A percentile compares a stretch with the other conserved stretches of the same genome.
These are phyloP conservation scores for Aradus depressus DNA, from an alignment of 2,888 invertebrate genomes.

Conservation along the genomic window DNA sequence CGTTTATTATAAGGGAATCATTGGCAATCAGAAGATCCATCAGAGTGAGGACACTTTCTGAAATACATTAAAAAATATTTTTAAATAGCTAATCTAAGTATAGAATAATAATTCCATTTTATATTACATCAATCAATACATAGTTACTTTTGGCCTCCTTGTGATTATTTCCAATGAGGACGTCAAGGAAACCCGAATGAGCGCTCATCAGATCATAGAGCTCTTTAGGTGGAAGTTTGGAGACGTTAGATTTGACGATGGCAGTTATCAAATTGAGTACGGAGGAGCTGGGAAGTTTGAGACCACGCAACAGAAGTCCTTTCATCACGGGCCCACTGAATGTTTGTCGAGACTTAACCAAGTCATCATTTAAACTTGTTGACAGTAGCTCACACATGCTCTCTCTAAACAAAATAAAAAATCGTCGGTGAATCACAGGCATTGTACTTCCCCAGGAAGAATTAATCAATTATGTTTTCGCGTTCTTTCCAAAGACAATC, in stretches of 20 bases:
- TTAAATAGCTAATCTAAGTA: not conserved
- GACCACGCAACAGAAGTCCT: slow-evolving; percentile 2
- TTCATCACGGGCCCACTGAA: too few species aligned
- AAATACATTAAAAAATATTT: slow-evolving; percentile 28
- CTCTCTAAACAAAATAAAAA: too few species aligned
- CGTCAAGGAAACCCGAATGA: slow-evolving; percentile 64
- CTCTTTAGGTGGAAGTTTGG: slow-evolving; percentile 31
- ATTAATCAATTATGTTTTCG: too few species aligned
- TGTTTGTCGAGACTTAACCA: too few species aligned
- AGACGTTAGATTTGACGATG: not conserved
- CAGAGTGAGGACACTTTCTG: slow-evolving; percentile 53
- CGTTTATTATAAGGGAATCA: slow-evolving; percentile 52
- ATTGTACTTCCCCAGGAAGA: too few species aligned
- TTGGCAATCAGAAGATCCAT: slow-evolving; percentile 50
- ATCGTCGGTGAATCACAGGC: too few species aligned
- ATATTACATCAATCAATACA: slow-evolving; percentile 6
- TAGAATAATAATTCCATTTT: not conserved
- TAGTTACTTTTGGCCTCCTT: slow-evolving; percentile 32
- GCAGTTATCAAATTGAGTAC: slow-evolving; percentile 1
- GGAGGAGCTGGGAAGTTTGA: slow-evolving; percentile 2
- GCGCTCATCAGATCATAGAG: slow-evolving; percentile 63
- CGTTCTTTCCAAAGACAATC: too few species aligned
- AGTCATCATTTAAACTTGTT: too few species aligned
- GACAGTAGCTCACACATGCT: too few species aligned
- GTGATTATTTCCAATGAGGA: slow-evolving; percentile 45